Base-by-base conservation (phyloP, 2,113 vertebrate genomes). In the Odobenus rosmarus region DNA sequence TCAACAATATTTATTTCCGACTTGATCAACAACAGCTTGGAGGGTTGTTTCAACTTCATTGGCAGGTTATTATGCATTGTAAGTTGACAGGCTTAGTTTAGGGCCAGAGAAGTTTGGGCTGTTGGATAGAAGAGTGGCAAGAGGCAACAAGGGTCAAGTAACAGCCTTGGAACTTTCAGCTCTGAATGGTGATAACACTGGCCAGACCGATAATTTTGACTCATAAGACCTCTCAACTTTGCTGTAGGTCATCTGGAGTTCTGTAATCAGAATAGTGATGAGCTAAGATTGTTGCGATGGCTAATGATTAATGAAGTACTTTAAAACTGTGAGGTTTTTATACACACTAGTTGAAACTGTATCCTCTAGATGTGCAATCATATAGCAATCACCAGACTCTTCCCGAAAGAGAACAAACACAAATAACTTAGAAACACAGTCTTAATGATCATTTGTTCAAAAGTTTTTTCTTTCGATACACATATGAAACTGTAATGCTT, bases 241-340 rank as follows among this genome's bases (percentile, higher is more conserved):
- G 55, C 85, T 51, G 10, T 46, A 92, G 96, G 86, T 97, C 80
- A 79, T 79, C 46, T 46, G 8, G 42, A 76, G 31, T 84, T 92
- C 69, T 94, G 90, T 80, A 76, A 64, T 80, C 84, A 90, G 87
- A 93, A 85, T 53, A 39, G 46, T 23, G 88, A 96, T 90, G 87
- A 94, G 69, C 85, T 82, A 61, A 76, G 46, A 59, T 61, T 67
- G 51, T 90, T 67, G 69, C n/a, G 69, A 18, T 87, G 96, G 49
- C 85, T 42, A 23, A 77, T 81, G 82, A 91, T 89, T 96, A 83
- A 87, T 39, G 31, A 94, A 71, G 31, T 15, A 49, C 72, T 96
- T 93, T 57, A 97, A 86, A 69, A n/a, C 15, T 61, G 12, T 46
- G 69, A 92, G 21, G 12, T 6, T 93, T 95, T 93, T 82, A 76